These are phyloP conservation scores for Hyposoter didymator DNA, from an alignment of 2,888 invertebrate genomes.

Conservation along the genomic window DNA sequence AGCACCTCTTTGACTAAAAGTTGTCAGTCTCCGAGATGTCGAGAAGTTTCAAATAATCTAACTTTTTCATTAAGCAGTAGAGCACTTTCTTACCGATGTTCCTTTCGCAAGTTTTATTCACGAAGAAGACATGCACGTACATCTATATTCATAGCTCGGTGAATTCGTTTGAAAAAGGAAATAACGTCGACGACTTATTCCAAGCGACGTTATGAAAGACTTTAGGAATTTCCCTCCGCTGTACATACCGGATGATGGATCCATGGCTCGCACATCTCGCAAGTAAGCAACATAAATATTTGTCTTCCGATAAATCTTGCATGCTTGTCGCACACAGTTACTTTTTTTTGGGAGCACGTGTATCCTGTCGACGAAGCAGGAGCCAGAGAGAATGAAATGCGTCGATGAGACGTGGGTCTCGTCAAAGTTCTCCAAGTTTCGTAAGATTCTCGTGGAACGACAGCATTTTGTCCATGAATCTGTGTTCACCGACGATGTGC, in stretches of 20 bases:
- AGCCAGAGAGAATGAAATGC: conserved; percentile 30
- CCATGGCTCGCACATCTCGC: conserved; percentile 17
- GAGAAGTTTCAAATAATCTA: conserved; percentile 24
- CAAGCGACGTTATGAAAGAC: conserved; percentile 5
- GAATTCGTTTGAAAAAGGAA: background rate
- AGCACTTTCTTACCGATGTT: conserved; percentile 5
- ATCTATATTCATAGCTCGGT: background rate
- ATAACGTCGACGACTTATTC: background rate
- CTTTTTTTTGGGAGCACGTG: conserved; percentile 43
- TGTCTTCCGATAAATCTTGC: conserved; percentile 59
- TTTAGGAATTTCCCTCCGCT: conserved; percentile 8
- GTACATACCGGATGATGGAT: conserved; percentile 30
- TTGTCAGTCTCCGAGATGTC: conserved; percentile 6
- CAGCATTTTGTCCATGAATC: background rate
- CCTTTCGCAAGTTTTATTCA: conserved; percentile 27
- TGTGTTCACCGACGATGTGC: background rate
- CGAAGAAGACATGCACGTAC: conserved; percentile 1
- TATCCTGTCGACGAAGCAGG: conserved; percentile 30
- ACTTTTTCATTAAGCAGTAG: conserved; percentile 28
- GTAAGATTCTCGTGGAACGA: conserved; percentile 2
- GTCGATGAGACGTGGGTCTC: conserved; percentile 2
- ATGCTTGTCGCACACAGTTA: conserved; percentile 15
- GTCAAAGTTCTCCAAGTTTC: conserved; percentile 4
- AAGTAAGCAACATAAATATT: conserved; percentile 61
- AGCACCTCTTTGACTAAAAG: conserved; percentile 26